Evolutionary conservation across 2,113 vertebrate species (phyloP), one percentile per base, ranked within the genome.

Genomic region (Heteronetta atricapilla): DNA sequence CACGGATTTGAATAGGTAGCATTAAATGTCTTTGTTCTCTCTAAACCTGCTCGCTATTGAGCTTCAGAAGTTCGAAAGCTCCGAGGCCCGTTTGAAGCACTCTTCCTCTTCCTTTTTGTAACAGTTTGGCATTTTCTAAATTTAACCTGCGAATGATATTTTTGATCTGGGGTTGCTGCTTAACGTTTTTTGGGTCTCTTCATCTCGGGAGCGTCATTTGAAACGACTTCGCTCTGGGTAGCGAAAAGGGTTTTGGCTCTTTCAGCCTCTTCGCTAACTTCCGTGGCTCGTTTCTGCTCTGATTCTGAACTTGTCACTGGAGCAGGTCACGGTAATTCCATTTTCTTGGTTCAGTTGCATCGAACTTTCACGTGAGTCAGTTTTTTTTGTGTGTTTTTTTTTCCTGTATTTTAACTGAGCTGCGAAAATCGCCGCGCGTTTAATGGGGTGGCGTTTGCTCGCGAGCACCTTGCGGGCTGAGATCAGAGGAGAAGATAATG

Each of bases 1-100:
- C 44, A 29, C 36, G 74, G 92, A 58, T 93, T 84, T 93, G 58
- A 68, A 60, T 90, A 88, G 80, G 66, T 89, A 86, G 53, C 46
- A 36, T 83, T 92, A 64, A 64, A 78, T 94, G 77, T 90, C 86
- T 90, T 93, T 95, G 76, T 95, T 93, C 79, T 86, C 34, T 75
- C 93, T 91, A 93, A 90, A 77, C 46, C 82, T 90, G 11, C 31
- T 70, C 46, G 19, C 40, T 82, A 8, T 70, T 64, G 75, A 69
- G 67, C 56, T 76, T 89, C 89, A 75, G 53, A 85, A 85, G 82
- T 94, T 87, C 80, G 80, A 33, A 89, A 96, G 91, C 85, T 96
- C 88, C 28, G 66, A 34, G 89, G 60, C 44, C 59, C 22, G 13
- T 62, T 38, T 85, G 5, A 84, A 82, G 15, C 50, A 42, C 5